phyloP scores from a whole-genome alignment of 2,113 vertebrate genomes.

The Ictalurus furcatus region DNA sequence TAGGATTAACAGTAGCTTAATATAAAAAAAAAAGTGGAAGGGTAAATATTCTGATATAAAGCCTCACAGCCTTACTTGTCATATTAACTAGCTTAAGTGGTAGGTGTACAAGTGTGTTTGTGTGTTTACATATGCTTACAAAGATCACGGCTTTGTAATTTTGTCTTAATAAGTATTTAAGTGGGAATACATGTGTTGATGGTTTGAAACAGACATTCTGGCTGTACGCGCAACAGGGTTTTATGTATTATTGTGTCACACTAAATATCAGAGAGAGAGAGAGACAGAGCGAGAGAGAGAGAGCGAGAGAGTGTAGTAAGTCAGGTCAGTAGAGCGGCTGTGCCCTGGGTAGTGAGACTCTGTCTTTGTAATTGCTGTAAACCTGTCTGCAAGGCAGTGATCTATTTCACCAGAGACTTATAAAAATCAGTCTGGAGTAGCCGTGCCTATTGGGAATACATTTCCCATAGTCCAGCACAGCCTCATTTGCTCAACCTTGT shows the following conservation, averaged over 20 bases:
- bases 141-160: background rate
- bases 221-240: background rate
- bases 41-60: conserved; percentile 4
- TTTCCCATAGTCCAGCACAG: conserved; percentile 45
- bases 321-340: conserved; percentile 30
- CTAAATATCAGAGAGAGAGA: background rate
- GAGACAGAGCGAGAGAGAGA: conserved; percentile 10
- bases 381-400: conserved; percentile 37
- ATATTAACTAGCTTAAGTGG: conserved; percentile 30
- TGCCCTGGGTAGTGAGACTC: conserved; percentile 33
- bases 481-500: conserved; percentile 44
- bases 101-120: conserved; percentile 22
- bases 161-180: background rate
- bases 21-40: background rate
- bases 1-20: conserved; percentile 10
- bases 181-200: conserved; percentile 1
- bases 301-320: background rate
- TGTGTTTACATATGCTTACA: conserved; percentile 12
- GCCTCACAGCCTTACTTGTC: background rate
- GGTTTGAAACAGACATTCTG: background rate
- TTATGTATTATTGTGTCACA: background rate
- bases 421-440: conserved; percentile 54
- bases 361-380: conserved; percentile 47
- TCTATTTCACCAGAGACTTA: conserved; percentile 52
- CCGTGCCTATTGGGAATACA: conserved; percentile 43